Evolutionary conservation across 2,797 vertebrate genomes (phyloP), one percentile per base, ranked within the genome.

Genomic region (Oreochromis mossambicus): DNA sequence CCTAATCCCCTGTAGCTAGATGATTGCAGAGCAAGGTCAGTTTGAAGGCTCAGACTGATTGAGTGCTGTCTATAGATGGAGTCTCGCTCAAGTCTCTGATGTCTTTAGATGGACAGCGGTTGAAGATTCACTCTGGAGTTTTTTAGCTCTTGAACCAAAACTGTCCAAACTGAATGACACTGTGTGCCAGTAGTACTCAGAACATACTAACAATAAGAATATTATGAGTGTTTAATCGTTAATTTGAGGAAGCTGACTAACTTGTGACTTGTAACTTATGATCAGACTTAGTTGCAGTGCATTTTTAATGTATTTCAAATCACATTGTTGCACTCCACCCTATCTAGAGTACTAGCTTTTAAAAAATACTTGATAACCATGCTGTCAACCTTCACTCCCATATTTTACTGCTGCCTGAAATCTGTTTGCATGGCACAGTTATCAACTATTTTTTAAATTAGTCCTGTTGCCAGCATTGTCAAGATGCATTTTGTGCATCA

Each of bases 11-110:
- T 92, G 91, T 92, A 94, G 94, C 93, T 88, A 92, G 93, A 94
- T 95, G 95, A 96, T 96, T 95, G 95, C 94, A 91, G 92, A 90
- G 94, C 92, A 94, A 96, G 95, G 95, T 96, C 95, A 95, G 94
- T 93, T 91, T 93, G 94, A 95, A 95, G 93, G 94, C 93, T 92
- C 90, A 93, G 93, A 89, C 94, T 95, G 95, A 95, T 95, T 95
- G 95, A 96, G 95, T 93, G 95, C 95, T 95, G 95, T 95, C 95
- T 93, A 88, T 93, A 93, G 94, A 93, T 78, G 77, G 89, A 88
- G 86, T 83, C 87, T 91, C 56, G 75, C 87, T 83, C 83, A 8
- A 94, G 89, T 91, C 89, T 95, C 93, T 94, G 90, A 95, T 93
- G 94, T 92, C 94, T 93, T 92, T 93, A 94, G 92, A 95, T 90